Evolutionary conservation across 2,797 vertebrate species (phyloP), one percentile per base, ranked within the genome.

Genomic region (Tokudaia tokunoshimensis): DNA sequence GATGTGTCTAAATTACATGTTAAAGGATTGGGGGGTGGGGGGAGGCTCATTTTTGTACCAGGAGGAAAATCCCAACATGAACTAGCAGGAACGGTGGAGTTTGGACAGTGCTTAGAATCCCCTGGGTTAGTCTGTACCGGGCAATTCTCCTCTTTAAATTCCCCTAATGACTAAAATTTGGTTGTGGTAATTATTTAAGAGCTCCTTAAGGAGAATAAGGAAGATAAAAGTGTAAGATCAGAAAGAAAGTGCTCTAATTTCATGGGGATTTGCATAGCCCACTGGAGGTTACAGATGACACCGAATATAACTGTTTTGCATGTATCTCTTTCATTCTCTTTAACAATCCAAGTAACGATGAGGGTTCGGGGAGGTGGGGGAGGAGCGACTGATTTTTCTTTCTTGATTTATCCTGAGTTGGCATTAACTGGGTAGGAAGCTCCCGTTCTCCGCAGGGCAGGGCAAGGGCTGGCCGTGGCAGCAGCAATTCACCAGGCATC

Each of bases 201-300:
- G 26, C 44, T 44, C 63, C 79, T 31, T 59, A 65, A 91, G 78
- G 89, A 95, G 59, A 1, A 24, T 24, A 41, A 95, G 13, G 20
- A 79, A 94, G 83, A 91, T 79, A 89, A 89, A 94, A 95, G 63
- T 79, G 85, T 41, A 52, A 91, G 50, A 67, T 12, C 17, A 65
- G 79, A 91, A 41, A 85, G 70, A 85, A 92, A 24, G 47, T 26
- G n/a, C 6, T 59, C 15, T 37, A 31, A 82, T 70, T 94, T 85
- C 78, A 75, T 15, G 65, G 88, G 37, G 57, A 78, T 52, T n/a
- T n/a, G 22, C 52, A 31, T 6, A 47, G n/a, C 65, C 70, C 41
- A 19, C 3, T 20, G 67, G 59, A 94, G 22, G 57, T 34, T 31
- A 8, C 17, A 72, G 59, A 94, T 26, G 52, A 61, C 3, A n/a